These are phyloP conservation scores for Opisthocomus hoazin DNA, from an alignment of 2,113 vertebrate species.

Conservation along the genomic window DNA sequence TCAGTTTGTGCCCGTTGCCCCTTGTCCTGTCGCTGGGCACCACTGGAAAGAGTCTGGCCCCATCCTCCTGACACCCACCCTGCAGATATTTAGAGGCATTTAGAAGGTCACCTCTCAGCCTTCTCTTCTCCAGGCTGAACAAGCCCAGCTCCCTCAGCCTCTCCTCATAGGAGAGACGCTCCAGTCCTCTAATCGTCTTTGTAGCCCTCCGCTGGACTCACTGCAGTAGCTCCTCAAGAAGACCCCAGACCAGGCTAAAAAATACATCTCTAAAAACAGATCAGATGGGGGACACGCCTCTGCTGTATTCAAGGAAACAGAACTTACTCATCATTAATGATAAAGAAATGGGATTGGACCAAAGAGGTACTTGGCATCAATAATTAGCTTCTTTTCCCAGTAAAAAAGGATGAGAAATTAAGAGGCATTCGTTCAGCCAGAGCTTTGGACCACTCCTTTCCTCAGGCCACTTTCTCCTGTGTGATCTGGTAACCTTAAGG, in stretches of 20 bases:
- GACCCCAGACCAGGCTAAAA: not conserved
- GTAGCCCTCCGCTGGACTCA: too few species aligned
- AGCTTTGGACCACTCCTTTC: not conserved
- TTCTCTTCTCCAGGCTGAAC: too few species aligned
- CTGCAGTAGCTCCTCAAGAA: too few species aligned
- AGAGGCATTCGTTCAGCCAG: not conserved
- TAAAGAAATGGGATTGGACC: not conserved
- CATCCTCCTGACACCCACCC: too few species aligned
- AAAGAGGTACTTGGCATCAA: not conserved
- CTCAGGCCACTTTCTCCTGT: not conserved
- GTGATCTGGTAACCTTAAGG: not conserved
- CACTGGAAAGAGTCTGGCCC: too few species aligned
- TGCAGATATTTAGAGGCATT: too few species aligned
- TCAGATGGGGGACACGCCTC: not conserved
- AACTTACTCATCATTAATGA: not conserved
- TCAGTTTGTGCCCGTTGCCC: too few species aligned
- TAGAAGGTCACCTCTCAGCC: too few species aligned
- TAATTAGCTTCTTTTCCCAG: not conserved
- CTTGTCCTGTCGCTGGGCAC: too few species aligned
- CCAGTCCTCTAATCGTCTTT: too few species aligned
- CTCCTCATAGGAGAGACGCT: too few species aligned
- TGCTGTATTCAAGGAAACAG: not conserved
- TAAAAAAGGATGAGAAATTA: not conserved
- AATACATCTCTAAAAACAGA: not conserved
- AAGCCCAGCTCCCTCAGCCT: too few species aligned